A percentile compares a stretch with the other conserved stretches of the same genome.
Evolutionary conservation across 30 jellyfish, hydroid and myxozoan species (phyloP).

Genomic region (Haliclystus octoradiatus): DNA sequence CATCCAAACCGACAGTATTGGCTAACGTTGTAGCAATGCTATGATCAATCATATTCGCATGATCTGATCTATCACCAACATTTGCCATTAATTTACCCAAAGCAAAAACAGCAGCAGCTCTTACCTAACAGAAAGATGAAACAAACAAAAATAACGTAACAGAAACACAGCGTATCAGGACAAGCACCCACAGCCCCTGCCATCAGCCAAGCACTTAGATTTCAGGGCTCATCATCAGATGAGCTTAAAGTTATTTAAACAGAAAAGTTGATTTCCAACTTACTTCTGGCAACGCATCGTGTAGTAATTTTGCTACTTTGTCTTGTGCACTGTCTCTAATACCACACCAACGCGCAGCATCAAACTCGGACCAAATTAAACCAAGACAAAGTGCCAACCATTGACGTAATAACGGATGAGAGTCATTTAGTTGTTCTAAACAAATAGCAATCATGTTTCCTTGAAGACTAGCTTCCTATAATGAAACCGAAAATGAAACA

Average conservation of each 20-base stretch:
- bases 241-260: too few species aligned
- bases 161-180: too few species aligned
- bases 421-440: slow-evolving; percentile 80
- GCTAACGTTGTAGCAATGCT: slow-evolving; percentile 92
- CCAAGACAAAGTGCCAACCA: slow-evolving; percentile 97
- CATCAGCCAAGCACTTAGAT: too few species aligned
- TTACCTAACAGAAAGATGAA: slow-evolving; percentile 38
- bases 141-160: too few species aligned
- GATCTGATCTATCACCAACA: slow-evolving; percentile 96
- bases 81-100: slow-evolving; percentile 80
- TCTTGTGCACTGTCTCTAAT: slow-evolving; percentile 97
- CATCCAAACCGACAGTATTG: slow-evolving; percentile 77
- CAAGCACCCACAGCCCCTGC: too few species aligned
- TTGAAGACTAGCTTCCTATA: slow-evolving; percentile 84
- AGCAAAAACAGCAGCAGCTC: slow-evolving; percentile 98
- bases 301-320: slow-evolving; percentile 69
- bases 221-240: too few species aligned
- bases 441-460: slow-evolving; percentile 97
- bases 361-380: slow-evolving; percentile 80
- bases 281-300: slow-evolving; percentile 96
- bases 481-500: not conserved
- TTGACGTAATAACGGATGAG: slow-evolving; percentile 92
- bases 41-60: slow-evolving; percentile 96
- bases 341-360: slow-evolving; percentile 99
- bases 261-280: too few species aligned